A percentile compares a stretch with the other conserved stretches of the same genome.
These are phyloP conservation scores for Cepaea nemoralis DNA, from an alignment of 1,140 invertebrate species.

Conservation along the genomic window DNA sequence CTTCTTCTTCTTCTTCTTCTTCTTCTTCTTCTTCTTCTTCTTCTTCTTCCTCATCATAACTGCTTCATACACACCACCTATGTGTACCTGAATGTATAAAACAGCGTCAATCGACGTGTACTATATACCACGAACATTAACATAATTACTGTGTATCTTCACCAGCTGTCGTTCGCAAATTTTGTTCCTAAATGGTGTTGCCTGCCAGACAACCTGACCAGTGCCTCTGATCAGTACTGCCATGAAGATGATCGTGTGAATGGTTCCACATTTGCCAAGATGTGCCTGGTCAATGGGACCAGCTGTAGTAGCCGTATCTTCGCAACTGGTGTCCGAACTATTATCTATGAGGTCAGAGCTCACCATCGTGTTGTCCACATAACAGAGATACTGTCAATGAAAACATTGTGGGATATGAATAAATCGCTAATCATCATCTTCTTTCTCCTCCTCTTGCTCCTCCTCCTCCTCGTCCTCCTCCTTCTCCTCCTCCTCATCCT, in stretches of 20 bases:
- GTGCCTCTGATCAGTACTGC: neutral
- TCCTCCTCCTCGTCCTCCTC: too few relatives aligned
- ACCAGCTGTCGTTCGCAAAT: constrained; percentile 15
- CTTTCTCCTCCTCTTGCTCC: too few relatives aligned
- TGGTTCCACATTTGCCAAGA: neutral
- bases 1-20: too few relatives aligned
- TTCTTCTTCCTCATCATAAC: neutral
- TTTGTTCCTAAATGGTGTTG: constrained; percentile 15
- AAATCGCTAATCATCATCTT: too few relatives aligned
- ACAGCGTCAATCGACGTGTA: neutral
- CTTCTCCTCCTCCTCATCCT: too few relatives aligned
- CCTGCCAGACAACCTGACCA: neutral
- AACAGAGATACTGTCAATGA: too few relatives aligned
- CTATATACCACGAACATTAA: too few relatives aligned
- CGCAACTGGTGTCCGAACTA: neutral
- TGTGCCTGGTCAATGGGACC: neutral
- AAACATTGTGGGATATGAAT: too few relatives aligned
- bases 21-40: too few relatives aligned
- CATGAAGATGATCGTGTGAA: neutral
- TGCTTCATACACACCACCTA: neutral
- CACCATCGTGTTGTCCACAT: too few relatives aligned
- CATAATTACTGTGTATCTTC: too few relatives aligned
- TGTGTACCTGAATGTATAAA: too few relatives aligned
- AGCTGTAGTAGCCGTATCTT: neutral
- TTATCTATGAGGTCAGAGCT: neutral